Percentiles rank a stretch among this genome's conserved stretches.
Evolutionary conservation across 2,113 vertebrate genomes (phyloP).

Genomic region (Indicator maculatus): DNA sequence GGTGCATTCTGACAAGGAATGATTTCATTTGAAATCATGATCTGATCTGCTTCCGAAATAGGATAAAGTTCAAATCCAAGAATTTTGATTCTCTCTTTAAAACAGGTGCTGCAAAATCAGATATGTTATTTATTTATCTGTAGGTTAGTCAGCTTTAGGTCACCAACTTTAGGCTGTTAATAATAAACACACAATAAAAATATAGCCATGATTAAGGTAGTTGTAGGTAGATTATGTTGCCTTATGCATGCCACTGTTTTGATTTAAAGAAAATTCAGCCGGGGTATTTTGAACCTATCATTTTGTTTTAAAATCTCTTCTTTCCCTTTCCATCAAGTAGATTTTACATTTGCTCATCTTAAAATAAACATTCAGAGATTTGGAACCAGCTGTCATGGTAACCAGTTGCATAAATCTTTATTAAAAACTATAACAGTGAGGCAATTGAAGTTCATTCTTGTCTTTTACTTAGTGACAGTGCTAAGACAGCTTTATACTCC

Average conservation of each 20-base stretch:
- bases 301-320: background rate
- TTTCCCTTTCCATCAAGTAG: background rate
- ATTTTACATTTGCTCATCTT: background rate
- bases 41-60: background rate
- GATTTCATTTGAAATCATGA: background rate
- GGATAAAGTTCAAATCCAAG: background rate
- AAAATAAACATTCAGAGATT: background rate
- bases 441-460: background rate
- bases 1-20: background rate
- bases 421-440: background rate
- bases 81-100: background rate
- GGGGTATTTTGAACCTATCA: background rate
- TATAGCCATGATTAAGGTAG: background rate
- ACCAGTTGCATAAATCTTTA: background rate
- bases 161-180: background rate
- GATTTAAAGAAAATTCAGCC: background rate
- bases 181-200: background rate
- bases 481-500: background rate
- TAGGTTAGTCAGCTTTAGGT: background rate
- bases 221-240: background rate
- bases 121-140: accelerated
- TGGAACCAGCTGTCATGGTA: background rate
- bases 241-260: background rate
- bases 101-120: background rate
- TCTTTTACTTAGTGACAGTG: background rate